These are phyloP conservation scores for Sinocyclocheilus rhinocerous DNA, from an alignment of 2,113 vertebrate species.

Conservation along the genomic window DNA sequence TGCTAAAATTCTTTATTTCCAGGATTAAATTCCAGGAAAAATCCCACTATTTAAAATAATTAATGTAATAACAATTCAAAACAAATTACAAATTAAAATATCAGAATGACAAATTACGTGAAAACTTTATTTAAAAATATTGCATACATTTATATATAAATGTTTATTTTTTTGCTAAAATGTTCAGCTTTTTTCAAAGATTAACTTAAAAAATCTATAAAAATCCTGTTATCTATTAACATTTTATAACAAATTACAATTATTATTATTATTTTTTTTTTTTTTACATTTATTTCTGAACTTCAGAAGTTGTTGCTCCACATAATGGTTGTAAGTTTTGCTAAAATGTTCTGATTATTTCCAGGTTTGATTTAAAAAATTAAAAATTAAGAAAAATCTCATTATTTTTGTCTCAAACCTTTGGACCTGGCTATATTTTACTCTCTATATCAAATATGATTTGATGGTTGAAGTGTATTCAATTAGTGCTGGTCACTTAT, in stretches of 20 bases:
- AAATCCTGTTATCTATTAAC: too few species aligned
- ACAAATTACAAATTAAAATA: too few species aligned
- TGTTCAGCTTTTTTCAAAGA: too few species aligned
- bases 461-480: not conserved
- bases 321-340: not conserved
- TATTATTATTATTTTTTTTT: not conserved
- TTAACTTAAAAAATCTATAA: too few species aligned
- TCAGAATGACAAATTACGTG: too few species aligned
- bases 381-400: not conserved
- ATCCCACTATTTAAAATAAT: too few species aligned
- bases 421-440: not conserved
- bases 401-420: not conserved
- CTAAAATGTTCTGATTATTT: not conserved
- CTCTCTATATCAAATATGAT: not conserved
- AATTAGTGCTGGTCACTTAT: not conserved
- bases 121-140: too few species aligned
- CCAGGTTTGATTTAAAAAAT: not conserved
- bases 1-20: not conserved
- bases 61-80: too few species aligned
- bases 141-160: too few species aligned
- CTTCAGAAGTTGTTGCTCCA: not conserved
- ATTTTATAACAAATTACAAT: too few species aligned
- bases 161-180: too few species aligned
- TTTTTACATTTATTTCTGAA: not conserved
- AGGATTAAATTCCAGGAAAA: not conserved